Conservation (phyloP, 2,888 invertebrate species). For the Liopterus haemorrhoidalis region DNA sequence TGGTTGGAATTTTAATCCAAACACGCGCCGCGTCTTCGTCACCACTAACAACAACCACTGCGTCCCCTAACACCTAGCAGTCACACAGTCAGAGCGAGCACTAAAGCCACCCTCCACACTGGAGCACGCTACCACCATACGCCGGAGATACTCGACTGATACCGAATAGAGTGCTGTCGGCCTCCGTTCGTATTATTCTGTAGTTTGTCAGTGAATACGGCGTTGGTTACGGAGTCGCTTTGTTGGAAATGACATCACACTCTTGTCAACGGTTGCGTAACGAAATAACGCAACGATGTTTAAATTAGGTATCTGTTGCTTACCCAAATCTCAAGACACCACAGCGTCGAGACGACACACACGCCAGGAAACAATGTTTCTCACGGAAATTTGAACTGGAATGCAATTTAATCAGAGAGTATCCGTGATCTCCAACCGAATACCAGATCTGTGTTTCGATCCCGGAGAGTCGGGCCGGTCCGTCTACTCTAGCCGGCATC, state of each 20-base stretch:
- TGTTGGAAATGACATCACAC: too few species aligned
- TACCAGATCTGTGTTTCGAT: too few species aligned
- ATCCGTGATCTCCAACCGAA: constrained; percentile 43
- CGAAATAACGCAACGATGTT: constrained; percentile 44
- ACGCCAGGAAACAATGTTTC: constrained; percentile 38
- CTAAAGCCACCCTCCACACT: not conserved
- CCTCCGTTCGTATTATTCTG: constrained; percentile 15
- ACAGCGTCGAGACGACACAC: constrained; percentile 34
- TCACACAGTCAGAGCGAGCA: constrained; percentile 1
- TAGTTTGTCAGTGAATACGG: constrained; percentile 23
- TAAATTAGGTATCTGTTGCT: constrained; percentile 47
- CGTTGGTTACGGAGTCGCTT: not conserved
- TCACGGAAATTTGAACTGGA: constrained; percentile 49
- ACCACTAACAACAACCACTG: too few species aligned
- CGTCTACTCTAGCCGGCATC: too few species aligned
- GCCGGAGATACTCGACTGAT: constrained; percentile 23
- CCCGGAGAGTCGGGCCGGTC: too few species aligned
- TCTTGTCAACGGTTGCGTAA: too few species aligned
- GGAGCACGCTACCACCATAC: constrained; percentile 10
- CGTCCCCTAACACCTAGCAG: too few species aligned
- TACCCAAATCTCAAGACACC: constrained; percentile 39
- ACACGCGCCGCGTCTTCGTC: constrained; percentile 34
- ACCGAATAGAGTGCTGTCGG: constrained; percentile 15
- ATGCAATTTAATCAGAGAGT: constrained; percentile 48
- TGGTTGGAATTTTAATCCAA: constrained; percentile 3